Percentiles rank a stretch among this genome's conserved stretches.
phyloP scores from a whole-genome alignment of 2,888 invertebrate species.

The Isoperla grammatica region DNA sequence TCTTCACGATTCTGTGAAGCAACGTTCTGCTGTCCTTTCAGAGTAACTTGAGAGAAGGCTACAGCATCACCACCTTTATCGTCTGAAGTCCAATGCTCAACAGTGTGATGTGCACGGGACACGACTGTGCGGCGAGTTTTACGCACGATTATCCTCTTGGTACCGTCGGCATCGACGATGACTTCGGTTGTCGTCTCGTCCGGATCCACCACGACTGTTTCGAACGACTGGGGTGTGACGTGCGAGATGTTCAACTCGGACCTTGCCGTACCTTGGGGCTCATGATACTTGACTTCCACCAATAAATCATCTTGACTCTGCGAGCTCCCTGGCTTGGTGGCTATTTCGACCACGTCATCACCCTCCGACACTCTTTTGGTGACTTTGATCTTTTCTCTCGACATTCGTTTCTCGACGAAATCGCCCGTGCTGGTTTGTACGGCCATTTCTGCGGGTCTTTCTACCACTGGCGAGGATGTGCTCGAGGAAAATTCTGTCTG shows the following conservation, averaged over 20 bases:
- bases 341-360: conserved; percentile 66
- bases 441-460: conserved; percentile 38
- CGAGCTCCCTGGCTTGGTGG: conserved; percentile 49
- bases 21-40: conserved; percentile 59
- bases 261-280: conserved; percentile 39
- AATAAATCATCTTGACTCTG: conserved; percentile 50
- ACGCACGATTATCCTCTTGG: conserved; percentile 70
- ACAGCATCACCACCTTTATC: conserved; percentile 41
- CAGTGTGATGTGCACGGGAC: conserved; percentile 55
- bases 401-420: conserved; percentile 32
- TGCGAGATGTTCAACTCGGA: conserved; percentile 68
- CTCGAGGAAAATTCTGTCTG: background rate
- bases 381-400: conserved; percentile 61
- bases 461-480: no score
- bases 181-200: conserved; percentile 79
- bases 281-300: conserved; percentile 63
- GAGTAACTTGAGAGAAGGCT: conserved; percentile 60
- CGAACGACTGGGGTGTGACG: conserved; percentile 68
- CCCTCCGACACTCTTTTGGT: conserved; percentile 57
- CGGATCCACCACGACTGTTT: conserved; percentile 74
- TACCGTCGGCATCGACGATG: conserved; percentile 73
- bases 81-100: conserved; percentile 47
- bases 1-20: conserved; percentile 54
- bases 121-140: conserved; percentile 64
- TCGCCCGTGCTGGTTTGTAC: conserved; percentile 41